Percentiles rank a stretch among this genome's conserved stretches.
These are phyloP conservation scores for Alligator sinensis DNA, from an alignment of 2,113 vertebrate genomes.

Conservation along the genomic window DNA sequence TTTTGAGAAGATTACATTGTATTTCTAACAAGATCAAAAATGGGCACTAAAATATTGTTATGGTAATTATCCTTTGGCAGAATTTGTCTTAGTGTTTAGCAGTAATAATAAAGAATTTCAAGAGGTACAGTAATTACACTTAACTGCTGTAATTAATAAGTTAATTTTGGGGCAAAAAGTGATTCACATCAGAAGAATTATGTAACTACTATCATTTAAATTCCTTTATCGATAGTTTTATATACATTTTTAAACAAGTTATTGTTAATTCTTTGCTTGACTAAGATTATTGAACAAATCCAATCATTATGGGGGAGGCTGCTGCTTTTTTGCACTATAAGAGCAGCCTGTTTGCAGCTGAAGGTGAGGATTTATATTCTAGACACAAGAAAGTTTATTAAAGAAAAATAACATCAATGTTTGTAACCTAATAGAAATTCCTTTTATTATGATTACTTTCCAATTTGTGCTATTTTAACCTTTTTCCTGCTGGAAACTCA, in stretches of 20 bases:
- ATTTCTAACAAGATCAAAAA: slow-evolving; percentile 69
- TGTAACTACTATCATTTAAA: slow-evolving; percentile 67
- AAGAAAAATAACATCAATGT: not conserved
- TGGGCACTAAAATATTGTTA: slow-evolving; percentile 75
- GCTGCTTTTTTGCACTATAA: not conserved
- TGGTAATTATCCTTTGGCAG: slow-evolving; percentile 74
- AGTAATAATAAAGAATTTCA: slow-evolving; percentile 75
- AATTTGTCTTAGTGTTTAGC: slow-evolving; percentile 74
- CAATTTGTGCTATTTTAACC: not conserved
- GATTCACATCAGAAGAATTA: slow-evolving; percentile 70
- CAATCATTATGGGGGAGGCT: not conserved
- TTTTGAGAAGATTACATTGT: slow-evolving; percentile 71
- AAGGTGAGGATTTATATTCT: not conserved
- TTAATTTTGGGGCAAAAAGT: slow-evolving; percentile 75
- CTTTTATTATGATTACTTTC: not conserved
- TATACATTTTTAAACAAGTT: slow-evolving; percentile 42
- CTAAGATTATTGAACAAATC: slow-evolving; percentile 9
- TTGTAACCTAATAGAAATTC: not conserved
- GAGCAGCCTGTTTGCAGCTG: not conserved
- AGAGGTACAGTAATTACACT: slow-evolving; percentile 79
- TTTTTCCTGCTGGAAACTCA: not conserved
- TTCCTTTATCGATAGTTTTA: slow-evolving; percentile 21
- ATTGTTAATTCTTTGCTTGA: slow-evolving; percentile 29
- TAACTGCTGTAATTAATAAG: slow-evolving; percentile 82
- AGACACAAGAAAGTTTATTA: not conserved